Evolutionary conservation across 2,797 vertebrate genomes (phyloP).

Genomic region (Microtus californicus): DNA sequence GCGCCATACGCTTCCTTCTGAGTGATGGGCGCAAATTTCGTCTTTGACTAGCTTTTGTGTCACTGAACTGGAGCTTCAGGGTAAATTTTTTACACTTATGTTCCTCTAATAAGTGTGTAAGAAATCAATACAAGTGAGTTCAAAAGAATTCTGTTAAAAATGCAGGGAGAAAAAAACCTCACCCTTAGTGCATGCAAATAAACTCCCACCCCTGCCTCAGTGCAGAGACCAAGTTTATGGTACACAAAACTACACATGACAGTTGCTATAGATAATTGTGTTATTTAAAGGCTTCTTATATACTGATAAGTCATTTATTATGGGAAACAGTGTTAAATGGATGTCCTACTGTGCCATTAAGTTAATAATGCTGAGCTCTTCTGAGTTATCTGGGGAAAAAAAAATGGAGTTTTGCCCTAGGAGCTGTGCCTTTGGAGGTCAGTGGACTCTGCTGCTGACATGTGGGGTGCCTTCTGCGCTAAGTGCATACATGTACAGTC

Average conservation of each 20-base stretch:
- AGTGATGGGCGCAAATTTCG: neutral
- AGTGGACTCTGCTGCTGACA: neutral
- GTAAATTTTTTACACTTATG: neutral
- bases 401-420: neutral
- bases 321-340: neutral
- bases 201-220: neutral
- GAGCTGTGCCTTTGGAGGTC: neutral
- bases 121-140: neutral
- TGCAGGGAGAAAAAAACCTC: neutral
- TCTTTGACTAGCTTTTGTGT: neutral
- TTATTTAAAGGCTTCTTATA: neutral
- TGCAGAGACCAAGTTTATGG: too few species aligned
- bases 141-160: neutral
- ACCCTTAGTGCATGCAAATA: too few species aligned
- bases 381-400: neutral
- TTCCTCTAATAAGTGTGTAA: neutral
- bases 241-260: too few species aligned
- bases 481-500: neutral
- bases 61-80: neutral
- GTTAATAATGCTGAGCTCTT: neutral
- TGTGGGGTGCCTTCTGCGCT: neutral
- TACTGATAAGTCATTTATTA: neutral
- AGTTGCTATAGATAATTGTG: neutral
- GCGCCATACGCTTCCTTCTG: neutral
- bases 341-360: neutral